Conservation (phyloP, 2,888 invertebrate genomes). For the Microchrysa polita region DNA sequence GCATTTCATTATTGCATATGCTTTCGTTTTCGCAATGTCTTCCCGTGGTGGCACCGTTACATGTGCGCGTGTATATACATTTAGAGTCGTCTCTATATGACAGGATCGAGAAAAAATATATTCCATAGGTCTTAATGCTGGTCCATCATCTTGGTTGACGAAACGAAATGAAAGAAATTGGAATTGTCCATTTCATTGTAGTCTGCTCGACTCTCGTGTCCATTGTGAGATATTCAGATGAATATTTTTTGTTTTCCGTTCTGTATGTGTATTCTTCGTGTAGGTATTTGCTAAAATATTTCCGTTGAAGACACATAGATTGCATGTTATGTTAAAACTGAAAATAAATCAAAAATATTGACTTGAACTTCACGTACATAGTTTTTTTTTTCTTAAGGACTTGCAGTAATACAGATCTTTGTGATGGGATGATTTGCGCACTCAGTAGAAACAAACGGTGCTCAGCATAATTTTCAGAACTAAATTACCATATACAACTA, state of each 20-base stretch:
- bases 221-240: neutral
- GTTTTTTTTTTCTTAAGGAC: no score
- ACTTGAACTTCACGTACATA: no score
- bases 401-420: no score
- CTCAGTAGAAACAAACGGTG: no score
- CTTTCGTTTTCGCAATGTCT: slow-evolving; percentile 46
- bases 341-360: neutral
- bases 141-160: slow-evolving; percentile 41
- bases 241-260: no score
- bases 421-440: no score
- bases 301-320: slow-evolving; percentile 4
- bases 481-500: no score
- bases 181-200: neutral
- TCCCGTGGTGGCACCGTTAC: slow-evolving; percentile 26
- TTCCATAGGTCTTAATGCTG: no score
- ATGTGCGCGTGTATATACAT: slow-evolving; percentile 37
- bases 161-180: slow-evolving; percentile 1
- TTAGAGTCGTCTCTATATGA: no score
- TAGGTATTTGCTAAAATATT: neutral
- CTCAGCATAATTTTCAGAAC: no score
- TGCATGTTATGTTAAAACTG: neutral
- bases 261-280: neutral
- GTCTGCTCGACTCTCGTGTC: neutral
- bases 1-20: slow-evolving; percentile 52
- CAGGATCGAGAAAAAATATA: no score